Evolutionary conservation across 2,797 vertebrate species (phyloP).

Genomic region (Phataginus tetradactyla): DNA sequence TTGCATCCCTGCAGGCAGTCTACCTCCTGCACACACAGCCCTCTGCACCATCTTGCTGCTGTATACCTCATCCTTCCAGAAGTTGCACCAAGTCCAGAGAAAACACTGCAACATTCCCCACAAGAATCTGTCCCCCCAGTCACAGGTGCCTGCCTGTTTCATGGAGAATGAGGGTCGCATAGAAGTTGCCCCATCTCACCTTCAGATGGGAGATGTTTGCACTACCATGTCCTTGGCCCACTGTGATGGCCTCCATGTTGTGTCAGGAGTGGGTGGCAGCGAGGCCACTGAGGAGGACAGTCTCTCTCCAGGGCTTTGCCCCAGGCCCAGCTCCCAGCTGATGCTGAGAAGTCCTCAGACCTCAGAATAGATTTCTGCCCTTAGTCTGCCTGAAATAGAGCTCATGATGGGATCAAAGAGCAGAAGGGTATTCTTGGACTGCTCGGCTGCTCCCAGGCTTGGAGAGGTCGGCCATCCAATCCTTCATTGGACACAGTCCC

Average conservation of each 20-base stretch:
- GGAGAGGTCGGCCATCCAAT: background rate
- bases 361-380: background rate
- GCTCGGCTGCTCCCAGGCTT: background rate
- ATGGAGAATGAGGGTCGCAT: background rate
- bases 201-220: background rate
- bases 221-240: too few relatives aligned
- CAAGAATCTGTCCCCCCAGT: background rate
- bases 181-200: background rate
- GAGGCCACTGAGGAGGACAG: accelerated
- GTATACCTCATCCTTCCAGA: background rate
- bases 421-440: background rate
- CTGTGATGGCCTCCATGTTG: background rate
- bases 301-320: background rate
- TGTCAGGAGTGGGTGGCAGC: background rate
- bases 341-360: background rate
- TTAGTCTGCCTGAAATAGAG: background rate
- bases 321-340: background rate
- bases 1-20: background rate
- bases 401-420: background rate
- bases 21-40: too few relatives aligned
- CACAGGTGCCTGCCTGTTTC: background rate
- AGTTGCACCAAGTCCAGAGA: background rate
- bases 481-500: background rate
- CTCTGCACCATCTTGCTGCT: background rate
- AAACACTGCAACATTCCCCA: background rate